Evolutionary conservation across 2,797 vertebrate species (phyloP).

Genomic region (Hyperoplus lanceolatus): DNA sequence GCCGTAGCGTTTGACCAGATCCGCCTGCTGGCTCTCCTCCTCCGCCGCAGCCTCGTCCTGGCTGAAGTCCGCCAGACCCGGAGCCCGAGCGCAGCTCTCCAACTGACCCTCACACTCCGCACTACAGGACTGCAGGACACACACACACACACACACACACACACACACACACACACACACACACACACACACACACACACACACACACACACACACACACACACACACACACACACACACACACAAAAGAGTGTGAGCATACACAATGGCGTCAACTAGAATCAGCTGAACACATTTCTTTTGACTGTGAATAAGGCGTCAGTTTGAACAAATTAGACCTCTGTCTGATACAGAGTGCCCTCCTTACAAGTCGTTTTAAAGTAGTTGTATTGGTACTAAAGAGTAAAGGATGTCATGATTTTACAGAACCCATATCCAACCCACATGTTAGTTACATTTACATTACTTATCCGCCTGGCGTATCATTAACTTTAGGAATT

Average conservation of each 20-base stretch:
- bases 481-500: background rate
- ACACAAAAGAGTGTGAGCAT: background rate
- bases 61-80: slow-evolving; percentile 69
- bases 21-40: slow-evolving; percentile 67
- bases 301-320: too few species aligned
- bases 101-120: slow-evolving; percentile 87
- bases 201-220: background rate
- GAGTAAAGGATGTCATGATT: background rate
- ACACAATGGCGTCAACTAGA: background rate
- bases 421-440: background rate
- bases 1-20: slow-evolving; percentile 81
- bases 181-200: background rate
- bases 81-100: slow-evolving; percentile 86
- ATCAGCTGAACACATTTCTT: background rate
- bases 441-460: too few species aligned
- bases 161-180: background rate
- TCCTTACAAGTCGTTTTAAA: too few species aligned
- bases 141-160: background rate
- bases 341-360: background rate
- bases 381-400: background rate
- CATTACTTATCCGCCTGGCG: background rate
- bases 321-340: background rate
- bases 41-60: slow-evolving; percentile 58
- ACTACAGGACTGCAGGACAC: slow-evolving; percentile 88
- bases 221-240: slow-evolving; percentile 6